Conservation (phyloP, 1,140 invertebrate genomes). For the Meloidogyne floridensis region DNA sequence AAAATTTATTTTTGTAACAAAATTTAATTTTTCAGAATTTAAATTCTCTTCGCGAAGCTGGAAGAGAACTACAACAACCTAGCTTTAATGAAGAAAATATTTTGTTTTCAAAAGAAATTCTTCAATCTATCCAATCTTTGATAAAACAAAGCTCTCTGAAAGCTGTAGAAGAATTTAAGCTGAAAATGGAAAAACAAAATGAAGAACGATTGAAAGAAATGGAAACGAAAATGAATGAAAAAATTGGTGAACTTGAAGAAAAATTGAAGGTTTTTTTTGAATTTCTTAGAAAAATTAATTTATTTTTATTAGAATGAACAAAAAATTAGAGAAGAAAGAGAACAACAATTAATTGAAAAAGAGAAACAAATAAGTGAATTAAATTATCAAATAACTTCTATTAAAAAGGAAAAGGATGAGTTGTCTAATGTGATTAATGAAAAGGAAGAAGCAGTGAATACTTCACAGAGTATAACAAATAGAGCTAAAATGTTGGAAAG, state of each 20-base stretch:
- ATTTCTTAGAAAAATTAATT: not conserved
- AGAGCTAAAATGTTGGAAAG: conserved; percentile 10
- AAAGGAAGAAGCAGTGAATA: not conserved
- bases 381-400: not conserved
- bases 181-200: conserved; percentile 8
- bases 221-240: not conserved
- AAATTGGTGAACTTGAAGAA: conserved; percentile 6
- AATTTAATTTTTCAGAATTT: conserved; percentile 8
- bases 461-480: not conserved
- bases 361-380: not conserved
- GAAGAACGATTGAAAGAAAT: conserved; percentile 1
- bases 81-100: not conserved
- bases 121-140: not conserved
- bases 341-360: conserved; percentile 15
- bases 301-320: conserved; percentile 1
- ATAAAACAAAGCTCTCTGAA: conserved; percentile 7
- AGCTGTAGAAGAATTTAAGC: not conserved
- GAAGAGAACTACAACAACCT: not conserved
- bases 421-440: not conserved
- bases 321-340: conserved; percentile 4
- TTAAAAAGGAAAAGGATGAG: conserved; percentile 7
- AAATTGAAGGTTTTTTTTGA: conserved; percentile 14
- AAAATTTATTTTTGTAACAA: no score
- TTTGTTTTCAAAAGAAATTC: not conserved
- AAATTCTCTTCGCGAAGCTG: conserved; percentile 11